Evolutionary conservation across 2,113 vertebrate species (phyloP).

Genomic region (Conger conger): DNA sequence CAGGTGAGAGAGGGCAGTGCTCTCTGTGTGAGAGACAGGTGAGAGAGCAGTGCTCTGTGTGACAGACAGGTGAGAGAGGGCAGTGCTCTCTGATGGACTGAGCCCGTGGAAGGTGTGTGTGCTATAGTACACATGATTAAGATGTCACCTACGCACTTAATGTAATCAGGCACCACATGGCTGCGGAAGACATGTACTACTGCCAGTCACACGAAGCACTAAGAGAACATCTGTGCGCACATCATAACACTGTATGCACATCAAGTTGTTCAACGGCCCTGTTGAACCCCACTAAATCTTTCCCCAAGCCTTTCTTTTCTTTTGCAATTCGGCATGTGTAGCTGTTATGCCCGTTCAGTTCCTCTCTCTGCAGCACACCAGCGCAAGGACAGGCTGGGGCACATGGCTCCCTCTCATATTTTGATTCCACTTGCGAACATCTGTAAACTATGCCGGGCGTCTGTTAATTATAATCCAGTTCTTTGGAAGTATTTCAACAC

Average conservation of each 20-base stretch:
- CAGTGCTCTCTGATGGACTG: too few species aligned
- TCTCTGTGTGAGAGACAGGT: too few species aligned
- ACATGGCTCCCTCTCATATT: too few species aligned
- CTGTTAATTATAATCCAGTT: too few species aligned
- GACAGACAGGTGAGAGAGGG: too few species aligned
- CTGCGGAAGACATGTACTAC: background rate
- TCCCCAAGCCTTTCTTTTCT: background rate
- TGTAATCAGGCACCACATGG: background rate
- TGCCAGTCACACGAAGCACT: background rate
- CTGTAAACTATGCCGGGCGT: background rate
- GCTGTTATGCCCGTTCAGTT: background rate
- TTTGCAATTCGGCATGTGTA: background rate
- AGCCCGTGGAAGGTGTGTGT: too few species aligned
- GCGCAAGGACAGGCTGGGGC: too few species aligned
- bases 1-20: too few species aligned
- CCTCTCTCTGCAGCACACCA: too few species aligned
- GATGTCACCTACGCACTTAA: background rate
- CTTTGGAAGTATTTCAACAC: background rate
- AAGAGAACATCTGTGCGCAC: background rate
- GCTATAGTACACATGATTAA: too few species aligned
- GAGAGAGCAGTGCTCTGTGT: too few species aligned
- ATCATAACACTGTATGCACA: background rate
- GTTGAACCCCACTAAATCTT: background rate
- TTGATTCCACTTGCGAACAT: background rate
- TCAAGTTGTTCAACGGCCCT: background rate